Base-by-base conservation (phyloP, 2,797 vertebrate genomes). In the Sphenopsis melanotis region DNA sequence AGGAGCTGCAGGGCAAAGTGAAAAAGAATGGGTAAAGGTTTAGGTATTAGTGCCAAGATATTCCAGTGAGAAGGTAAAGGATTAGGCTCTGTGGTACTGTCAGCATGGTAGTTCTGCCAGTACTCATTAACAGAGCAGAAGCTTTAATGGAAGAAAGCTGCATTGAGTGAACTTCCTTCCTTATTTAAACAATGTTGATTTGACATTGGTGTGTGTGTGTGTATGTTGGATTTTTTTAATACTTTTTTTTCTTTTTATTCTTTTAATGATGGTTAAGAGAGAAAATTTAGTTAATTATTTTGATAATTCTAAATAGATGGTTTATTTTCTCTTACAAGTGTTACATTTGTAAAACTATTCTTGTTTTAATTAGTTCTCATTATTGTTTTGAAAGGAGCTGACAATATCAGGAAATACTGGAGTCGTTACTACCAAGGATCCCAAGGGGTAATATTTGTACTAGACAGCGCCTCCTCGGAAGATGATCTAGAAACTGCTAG, bases 351-450 rank as follows among this genome's bases (percentile, higher is more conserved):
- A 78, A 63, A 64, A 49, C 23, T 83, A 53, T 84, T 36, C 11
- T 53, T 91, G 12, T 82, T 91, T 85, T 95, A 90, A 93, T 87
- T 93, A 44, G 34, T 91, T 90, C 37, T 84, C 70, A 55, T 83
- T 95, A 53, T 96, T 95, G 37, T 97, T 95, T 96, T 97, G 59
- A 85, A 98, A 99, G 99, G 99, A 61, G 98, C 99, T 55, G 99
- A 99, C 96, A 99, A 98, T 97, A 99, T 99, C 97, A 99, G 99
- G 97, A 99, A 99, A 95, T 99, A 99, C 89, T 99, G 99, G 99
- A 99, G 99, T 96, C 99, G 99, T 94, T 99, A 99, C 98, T 99
- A 99, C 98, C 99, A 99, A 98, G 99, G 99, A 89, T 99, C 99
- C 68, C 99, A 99, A 98, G 99, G 99, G 39, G 99, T 99, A 89